Percentiles rank a stretch among this genome's conserved stretches.
Evolutionary conservation across 2,888 invertebrate species (phyloP).

Genomic region (Nasonia oneida): DNA sequence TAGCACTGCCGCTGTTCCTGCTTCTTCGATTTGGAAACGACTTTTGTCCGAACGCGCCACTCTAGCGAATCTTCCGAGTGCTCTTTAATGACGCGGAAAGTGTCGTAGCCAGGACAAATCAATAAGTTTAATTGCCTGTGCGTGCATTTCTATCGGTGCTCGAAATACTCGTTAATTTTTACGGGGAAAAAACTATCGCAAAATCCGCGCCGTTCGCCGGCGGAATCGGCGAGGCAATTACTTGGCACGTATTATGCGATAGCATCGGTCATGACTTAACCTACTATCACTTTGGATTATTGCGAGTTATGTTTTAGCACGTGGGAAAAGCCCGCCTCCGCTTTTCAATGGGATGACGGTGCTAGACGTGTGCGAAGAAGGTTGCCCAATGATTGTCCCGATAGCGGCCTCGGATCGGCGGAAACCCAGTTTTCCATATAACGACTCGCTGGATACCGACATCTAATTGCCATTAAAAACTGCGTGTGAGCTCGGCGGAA

Average conservation of each 20-base stretch:
- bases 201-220: constrained; percentile 54
- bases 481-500: constrained; percentile 8
- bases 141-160: neutral
- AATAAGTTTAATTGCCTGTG: constrained; percentile 26
- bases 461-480: constrained; percentile 53
- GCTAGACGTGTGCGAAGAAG: constrained; percentile 72
- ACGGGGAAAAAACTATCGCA: neutral
- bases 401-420: constrained; percentile 75
- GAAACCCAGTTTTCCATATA: constrained; percentile 75
- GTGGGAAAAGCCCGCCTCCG: constrained; percentile 73
- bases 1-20: constrained; percentile 56
- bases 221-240: constrained; percentile 73
- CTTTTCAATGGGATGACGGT: constrained; percentile 71
- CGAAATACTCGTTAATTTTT: neutral
- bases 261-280: constrained; percentile 76
- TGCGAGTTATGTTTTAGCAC: constrained; percentile 77
- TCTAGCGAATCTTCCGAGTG: constrained; percentile 56
- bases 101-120: constrained; percentile 30
- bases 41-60: constrained; percentile 22
- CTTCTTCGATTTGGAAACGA: constrained; percentile 44
- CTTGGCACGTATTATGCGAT: constrained; percentile 67
- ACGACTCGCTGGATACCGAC: constrained; percentile 21
- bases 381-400: constrained; percentile 76
- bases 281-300: constrained; percentile 78
- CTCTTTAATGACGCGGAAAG: constrained; percentile 59